A percentile compares a stretch with the other conserved stretches of the same genome.
Evolutionary conservation across 2,113 vertebrate species (phyloP).

Genomic region (Cyanoramphus novaezelandiae): DNA sequence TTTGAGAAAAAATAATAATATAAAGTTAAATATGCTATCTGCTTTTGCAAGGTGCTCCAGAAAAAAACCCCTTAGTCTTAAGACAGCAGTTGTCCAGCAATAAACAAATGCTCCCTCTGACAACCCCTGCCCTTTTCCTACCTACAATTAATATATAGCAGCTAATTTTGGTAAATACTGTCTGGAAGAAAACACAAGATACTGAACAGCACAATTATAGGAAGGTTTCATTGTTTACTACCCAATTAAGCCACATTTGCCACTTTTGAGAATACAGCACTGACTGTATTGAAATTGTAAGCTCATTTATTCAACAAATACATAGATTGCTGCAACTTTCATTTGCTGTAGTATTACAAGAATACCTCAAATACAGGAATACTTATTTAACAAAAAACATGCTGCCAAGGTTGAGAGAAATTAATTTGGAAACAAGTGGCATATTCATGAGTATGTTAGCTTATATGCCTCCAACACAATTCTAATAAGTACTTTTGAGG

Average conservation of each 20-base stretch:
- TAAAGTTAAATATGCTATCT: background rate
- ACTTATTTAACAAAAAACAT: slow-evolving; percentile 54
- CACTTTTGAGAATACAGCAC: background rate
- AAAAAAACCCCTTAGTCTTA: background rate
- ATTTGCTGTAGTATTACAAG: slow-evolving; percentile 22
- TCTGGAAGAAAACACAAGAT: background rate
- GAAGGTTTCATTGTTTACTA: background rate
- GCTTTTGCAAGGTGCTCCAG: background rate
- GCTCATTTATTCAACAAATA: background rate
- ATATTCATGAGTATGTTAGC: slow-evolving; percentile 58
- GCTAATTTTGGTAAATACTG: background rate
- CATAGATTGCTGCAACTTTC: background rate
- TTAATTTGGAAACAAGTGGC: slow-evolving; percentile 63
- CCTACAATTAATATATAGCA: background rate
- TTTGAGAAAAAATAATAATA: background rate
- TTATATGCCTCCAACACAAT: slow-evolving; percentile 49
- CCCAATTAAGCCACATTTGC: background rate
- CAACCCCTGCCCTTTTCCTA: accelerated
- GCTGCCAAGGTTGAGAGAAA: slow-evolving; percentile 45
- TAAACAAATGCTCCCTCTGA: background rate
- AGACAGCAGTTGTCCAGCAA: background rate
- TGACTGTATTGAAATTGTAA: background rate
- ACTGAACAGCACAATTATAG: background rate
- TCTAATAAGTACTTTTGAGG: slow-evolving; percentile 63
- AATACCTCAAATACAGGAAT: slow-evolving; percentile 31